A percentile compares a stretch with the other conserved stretches of the same genome.
These are phyloP conservation scores for Portevinia maculata DNA, from an alignment of 2,888 invertebrate species.

Conservation along the genomic window DNA sequence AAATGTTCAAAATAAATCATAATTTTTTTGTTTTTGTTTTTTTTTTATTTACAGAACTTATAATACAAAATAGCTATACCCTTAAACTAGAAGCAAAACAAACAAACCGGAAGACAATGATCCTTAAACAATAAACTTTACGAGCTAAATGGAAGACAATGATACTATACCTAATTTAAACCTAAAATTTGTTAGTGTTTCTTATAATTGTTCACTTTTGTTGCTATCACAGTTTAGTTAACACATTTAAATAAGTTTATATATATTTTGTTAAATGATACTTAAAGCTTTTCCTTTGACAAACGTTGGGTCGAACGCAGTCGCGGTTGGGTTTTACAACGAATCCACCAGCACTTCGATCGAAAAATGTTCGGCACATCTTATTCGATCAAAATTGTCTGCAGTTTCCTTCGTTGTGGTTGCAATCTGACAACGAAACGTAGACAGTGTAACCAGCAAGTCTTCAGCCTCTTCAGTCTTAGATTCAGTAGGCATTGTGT, in stretches of 20 bases:
- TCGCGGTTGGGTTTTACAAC: constrained; percentile 49
- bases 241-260: constrained; percentile 39
- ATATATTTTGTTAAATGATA: constrained; percentile 6
- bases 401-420: constrained; percentile 58
- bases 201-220: constrained; percentile 34
- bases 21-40: constrained; percentile 37
- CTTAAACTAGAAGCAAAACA: constrained; percentile 75
- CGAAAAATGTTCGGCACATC: constrained; percentile 35
- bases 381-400: constrained; percentile 40
- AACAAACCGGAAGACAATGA: constrained; percentile 79
- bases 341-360: constrained; percentile 23
- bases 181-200: constrained; percentile 8
- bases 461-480: constrained; percentile 60
- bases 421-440: constrained; percentile 15
- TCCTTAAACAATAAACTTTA: constrained; percentile 74
- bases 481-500: constrained; percentile 44
- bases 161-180: constrained; percentile 42
- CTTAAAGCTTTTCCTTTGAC: constrained; percentile 60
- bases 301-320: constrained; percentile 27
- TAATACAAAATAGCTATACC: constrained; percentile 25
- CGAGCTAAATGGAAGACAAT: constrained; percentile 70
- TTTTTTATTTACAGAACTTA: constrained; percentile 66
- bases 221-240: constrained; percentile 70
- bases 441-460: constrained; percentile 38
- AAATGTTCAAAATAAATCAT: neutral